Evolutionary conservation across 2,888 invertebrate genomes (phyloP).

Genomic region (Caenorhabditis plicata): DNA sequence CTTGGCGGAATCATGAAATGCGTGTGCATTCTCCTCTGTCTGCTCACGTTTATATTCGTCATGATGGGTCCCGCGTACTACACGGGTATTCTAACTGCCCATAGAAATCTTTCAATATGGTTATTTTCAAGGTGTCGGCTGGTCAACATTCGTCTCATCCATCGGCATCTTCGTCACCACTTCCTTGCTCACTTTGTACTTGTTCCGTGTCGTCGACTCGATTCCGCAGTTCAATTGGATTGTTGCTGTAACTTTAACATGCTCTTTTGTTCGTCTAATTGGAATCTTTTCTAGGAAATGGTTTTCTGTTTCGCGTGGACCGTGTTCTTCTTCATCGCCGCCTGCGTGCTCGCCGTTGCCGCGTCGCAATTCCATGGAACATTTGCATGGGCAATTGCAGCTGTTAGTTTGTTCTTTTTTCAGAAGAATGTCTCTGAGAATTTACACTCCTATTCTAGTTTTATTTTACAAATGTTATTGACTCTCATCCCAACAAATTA

Average conservation of each 20-base stretch:
- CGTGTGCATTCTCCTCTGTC: slow-evolving; percentile 73
- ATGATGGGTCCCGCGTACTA: slow-evolving; percentile 71
- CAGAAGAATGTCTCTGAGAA: neutral
- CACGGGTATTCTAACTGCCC: slow-evolving; percentile 15
- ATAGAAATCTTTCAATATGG: neutral
- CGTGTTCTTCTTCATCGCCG: slow-evolving; percentile 77
- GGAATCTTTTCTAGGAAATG: slow-evolving; percentile 74
- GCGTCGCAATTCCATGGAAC: slow-evolving; percentile 49
- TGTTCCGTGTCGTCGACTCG: slow-evolving; percentile 84
- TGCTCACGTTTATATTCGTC: slow-evolving; percentile 80
- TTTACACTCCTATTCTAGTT: neutral
- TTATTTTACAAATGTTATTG: no score
- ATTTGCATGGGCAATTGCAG: slow-evolving; percentile 74
- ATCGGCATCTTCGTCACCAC: slow-evolving; percentile 83
- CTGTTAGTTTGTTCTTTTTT: slow-evolving; percentile 72
- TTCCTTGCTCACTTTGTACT: slow-evolving; percentile 77
- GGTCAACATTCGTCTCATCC: slow-evolving; percentile 72
- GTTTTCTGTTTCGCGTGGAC: slow-evolving; percentile 78
- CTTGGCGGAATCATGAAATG: slow-evolving; percentile 79
- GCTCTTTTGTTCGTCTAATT: neutral
- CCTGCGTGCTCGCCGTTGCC: slow-evolving; percentile 72
- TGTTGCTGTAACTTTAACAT: slow-evolving; percentile 72
- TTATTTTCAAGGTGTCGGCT: slow-evolving; percentile 72
- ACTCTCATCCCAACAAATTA: no score
- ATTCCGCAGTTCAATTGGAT: slow-evolving; percentile 84